These are phyloP conservation scores for Acanthosepion esculentum DNA, from an alignment of 2,888 invertebrate genomes.

Conservation along the genomic window DNA sequence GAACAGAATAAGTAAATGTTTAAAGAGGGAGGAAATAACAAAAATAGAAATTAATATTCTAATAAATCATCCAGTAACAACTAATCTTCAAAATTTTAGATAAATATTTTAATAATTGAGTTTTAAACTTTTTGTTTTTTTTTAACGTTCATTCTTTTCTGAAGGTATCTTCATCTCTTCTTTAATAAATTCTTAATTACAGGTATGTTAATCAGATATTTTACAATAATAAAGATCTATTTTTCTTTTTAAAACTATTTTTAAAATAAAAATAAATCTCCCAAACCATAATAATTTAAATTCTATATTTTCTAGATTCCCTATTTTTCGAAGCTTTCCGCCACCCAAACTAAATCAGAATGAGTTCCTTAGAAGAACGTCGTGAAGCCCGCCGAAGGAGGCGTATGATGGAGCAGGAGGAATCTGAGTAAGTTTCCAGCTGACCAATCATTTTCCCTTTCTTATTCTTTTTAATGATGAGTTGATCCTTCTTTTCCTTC, in stretches of 20 bases:
- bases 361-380: constrained; percentile 46
- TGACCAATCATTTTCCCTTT: not conserved
- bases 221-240: not conserved
- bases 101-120: too few species aligned
- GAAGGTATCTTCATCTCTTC: too few species aligned
- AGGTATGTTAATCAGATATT: too few species aligned
- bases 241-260: not conserved
- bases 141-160: too few species aligned
- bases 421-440: constrained; percentile 37
- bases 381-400: constrained; percentile 44
- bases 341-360: constrained; percentile 36
- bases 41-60: too few species aligned
- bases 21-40: too few species aligned
- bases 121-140: too few species aligned
- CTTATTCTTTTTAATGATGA: not conserved
- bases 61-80: too few species aligned
- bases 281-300: not conserved
- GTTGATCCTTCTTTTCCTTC: not conserved
- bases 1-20: too few species aligned
- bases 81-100: too few species aligned
- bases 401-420: not conserved
- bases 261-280: not conserved
- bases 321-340: constrained; percentile 38
- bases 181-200: too few species aligned
- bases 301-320: not conserved